These are phyloP conservation scores for Listronotus oregonensis DNA, from an alignment of 1,140 invertebrate species.

Conservation along the genomic window DNA sequence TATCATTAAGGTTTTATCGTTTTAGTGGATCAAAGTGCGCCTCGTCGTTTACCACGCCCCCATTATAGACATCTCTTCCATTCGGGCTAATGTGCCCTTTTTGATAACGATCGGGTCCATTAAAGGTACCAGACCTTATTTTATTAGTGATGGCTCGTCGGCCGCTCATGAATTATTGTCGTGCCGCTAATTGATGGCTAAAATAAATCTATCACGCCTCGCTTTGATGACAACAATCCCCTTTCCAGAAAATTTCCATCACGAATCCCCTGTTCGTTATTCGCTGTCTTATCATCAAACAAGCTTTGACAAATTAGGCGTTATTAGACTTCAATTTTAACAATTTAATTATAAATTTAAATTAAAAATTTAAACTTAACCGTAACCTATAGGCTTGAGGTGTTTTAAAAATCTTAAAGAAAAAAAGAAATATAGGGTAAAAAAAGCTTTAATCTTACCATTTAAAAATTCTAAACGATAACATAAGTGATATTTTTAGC, in stretches of 20 bases:
- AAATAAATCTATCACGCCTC: slow-evolving; percentile 29
- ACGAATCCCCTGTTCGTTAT: not conserved
- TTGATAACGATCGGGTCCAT: slow-evolving; percentile 43
- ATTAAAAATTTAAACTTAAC: no score
- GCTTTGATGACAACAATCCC: slow-evolving; percentile 20
- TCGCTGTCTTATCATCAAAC: slow-evolving; percentile 12
- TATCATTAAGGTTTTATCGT: slow-evolving; percentile 38
- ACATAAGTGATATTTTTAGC: no score
- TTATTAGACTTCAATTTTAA: slow-evolving; percentile 18
- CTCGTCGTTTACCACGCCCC: slow-evolving; percentile 28
- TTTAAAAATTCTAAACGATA: no score
- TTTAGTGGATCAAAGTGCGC: slow-evolving; percentile 36
- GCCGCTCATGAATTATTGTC: slow-evolving; percentile 40
- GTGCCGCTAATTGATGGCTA: slow-evolving; percentile 35
- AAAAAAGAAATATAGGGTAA: no score
- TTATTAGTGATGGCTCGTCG: slow-evolving; percentile 38
- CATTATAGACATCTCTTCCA: slow-evolving; percentile 32
- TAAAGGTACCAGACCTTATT: slow-evolving; percentile 40
- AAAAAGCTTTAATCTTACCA: no score
- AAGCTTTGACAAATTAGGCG: slow-evolving; percentile 17
- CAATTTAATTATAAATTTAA: no score
- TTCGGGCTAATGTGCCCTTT: slow-evolving; percentile 40
- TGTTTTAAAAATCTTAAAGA: no score
- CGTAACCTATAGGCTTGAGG: no score
- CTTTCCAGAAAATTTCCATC: slow-evolving; percentile 19